Conservation (phyloP, 1,140 invertebrate genomes). For the Patella vulgata region DNA sequence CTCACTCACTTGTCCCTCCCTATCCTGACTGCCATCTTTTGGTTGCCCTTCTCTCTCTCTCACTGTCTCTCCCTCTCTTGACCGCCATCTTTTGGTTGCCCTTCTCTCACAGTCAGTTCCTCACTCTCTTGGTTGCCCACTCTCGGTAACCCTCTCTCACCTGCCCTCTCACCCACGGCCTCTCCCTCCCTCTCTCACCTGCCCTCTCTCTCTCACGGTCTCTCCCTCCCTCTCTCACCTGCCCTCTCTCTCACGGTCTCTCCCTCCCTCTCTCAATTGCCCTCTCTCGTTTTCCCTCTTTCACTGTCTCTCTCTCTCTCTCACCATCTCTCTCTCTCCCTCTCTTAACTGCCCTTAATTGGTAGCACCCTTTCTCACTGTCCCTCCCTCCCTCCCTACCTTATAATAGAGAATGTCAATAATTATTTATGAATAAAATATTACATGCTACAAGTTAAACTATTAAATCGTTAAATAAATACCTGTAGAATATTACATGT, state of each 20-base stretch:
- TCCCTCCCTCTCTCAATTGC: background rate
- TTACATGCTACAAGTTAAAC: no score
- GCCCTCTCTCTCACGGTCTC: background rate
- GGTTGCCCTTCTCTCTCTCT: conserved; percentile 6
- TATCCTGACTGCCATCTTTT: background rate
- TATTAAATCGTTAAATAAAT: no score
- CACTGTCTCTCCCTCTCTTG: conserved; percentile 7
- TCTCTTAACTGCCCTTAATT: background rate
- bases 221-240: conserved; percentile 4
- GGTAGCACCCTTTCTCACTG: no score
- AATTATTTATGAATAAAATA: no score
- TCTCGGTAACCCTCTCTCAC: conserved; percentile 12
- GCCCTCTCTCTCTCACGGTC: conserved; percentile 10
- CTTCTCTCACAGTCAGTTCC: background rate
- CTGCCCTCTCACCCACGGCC: conserved; percentile 10
- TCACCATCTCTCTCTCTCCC: no score
- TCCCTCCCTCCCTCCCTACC: no score
- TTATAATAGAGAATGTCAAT: no score
- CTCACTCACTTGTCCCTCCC: background rate
- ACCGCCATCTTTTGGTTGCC: background rate
- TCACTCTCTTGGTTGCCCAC: conserved; percentile 3
- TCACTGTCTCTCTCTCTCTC: no score
- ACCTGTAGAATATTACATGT: no score
- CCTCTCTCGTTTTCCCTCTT: background rate
- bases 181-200: conserved; percentile 15